These are phyloP conservation scores for Eledone cirrhosa DNA, from an alignment of 2,888 invertebrate species.

Conservation along the genomic window DNA sequence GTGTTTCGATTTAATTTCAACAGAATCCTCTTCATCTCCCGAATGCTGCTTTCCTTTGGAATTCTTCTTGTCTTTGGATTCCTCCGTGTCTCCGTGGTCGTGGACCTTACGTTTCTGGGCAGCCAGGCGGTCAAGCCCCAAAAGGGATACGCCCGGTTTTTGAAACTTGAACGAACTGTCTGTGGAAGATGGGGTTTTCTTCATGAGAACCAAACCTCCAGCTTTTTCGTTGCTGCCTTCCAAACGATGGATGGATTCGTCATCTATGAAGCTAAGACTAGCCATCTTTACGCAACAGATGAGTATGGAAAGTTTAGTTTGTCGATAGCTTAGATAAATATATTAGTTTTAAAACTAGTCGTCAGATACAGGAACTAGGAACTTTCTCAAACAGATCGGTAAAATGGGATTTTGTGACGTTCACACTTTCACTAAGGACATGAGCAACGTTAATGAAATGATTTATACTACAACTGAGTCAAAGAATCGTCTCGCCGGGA, in stretches of 20 bases:
- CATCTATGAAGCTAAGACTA: conserved; percentile 49
- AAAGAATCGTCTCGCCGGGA: no score
- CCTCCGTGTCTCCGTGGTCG: conserved; percentile 31
- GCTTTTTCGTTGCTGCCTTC: conserved; percentile 60
- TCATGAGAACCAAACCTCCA: conserved; percentile 66
- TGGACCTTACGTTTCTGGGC: conserved; percentile 60
- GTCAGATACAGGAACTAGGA: no score
- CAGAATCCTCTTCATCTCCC: conserved; percentile 45
- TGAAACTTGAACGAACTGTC: conserved; percentile 47
- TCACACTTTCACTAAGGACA: no score
- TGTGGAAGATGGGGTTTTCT: conserved; percentile 45
- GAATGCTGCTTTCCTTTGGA: conserved; percentile 58
- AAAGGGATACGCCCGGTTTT: conserved; percentile 57
- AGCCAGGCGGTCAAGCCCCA: conserved; percentile 68
- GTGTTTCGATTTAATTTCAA: no score
- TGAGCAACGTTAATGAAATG: no score
- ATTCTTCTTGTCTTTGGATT: conserved; percentile 42
- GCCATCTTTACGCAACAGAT: conserved; percentile 27
- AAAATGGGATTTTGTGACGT: no score
- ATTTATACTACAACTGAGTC: no score
- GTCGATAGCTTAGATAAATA: no score
- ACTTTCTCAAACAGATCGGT: no score
- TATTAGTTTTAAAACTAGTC: no score
- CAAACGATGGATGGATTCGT: conserved; percentile 58
- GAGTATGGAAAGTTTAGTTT: no score